Conservation (phyloP, 2,113 vertebrate species). For the Oryctolagus cuniculus region DNA sequence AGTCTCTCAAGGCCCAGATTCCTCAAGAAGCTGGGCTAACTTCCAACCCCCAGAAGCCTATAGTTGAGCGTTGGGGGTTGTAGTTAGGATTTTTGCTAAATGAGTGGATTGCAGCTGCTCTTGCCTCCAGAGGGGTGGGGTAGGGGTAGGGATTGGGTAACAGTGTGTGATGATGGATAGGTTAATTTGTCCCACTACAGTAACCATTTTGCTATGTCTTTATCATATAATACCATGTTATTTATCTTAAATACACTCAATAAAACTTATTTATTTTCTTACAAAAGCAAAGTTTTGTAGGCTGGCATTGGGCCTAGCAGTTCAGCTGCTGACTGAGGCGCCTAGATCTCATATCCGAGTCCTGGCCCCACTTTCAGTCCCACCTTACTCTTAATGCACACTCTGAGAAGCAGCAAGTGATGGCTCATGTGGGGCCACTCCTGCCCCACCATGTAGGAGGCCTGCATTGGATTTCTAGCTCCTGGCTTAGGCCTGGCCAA, state of each 20-base stretch:
- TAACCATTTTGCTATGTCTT: neutral
- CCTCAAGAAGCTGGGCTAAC: neutral
- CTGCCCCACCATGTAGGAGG: too few relatives aligned
- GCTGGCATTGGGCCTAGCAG: too few relatives aligned
- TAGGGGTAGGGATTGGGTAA: neutral
- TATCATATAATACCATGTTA: neutral
- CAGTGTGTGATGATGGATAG: neutral
- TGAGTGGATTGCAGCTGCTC: neutral
- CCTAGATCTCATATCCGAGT: too few relatives aligned
- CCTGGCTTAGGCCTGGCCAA: too few relatives aligned
- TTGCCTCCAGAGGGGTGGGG: neutral
- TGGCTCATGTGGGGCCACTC: too few relatives aligned
- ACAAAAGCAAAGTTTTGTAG: too few relatives aligned
- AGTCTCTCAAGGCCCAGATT: neutral
- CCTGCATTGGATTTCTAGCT: too few relatives aligned
- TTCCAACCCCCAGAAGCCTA: neutral
- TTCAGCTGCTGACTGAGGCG: too few relatives aligned
- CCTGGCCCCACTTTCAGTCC: too few relatives aligned
- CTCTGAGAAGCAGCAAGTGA: too few relatives aligned
- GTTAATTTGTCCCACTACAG: neutral
- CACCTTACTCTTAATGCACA: too few relatives aligned
- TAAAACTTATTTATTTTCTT: neutral
- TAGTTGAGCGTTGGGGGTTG: neutral
- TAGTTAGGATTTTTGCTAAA: neutral
- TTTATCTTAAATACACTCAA: neutral